These are phyloP conservation scores for Strix aluco DNA, from an alignment of 2,113 vertebrate genomes.

Conservation along the genomic window DNA sequence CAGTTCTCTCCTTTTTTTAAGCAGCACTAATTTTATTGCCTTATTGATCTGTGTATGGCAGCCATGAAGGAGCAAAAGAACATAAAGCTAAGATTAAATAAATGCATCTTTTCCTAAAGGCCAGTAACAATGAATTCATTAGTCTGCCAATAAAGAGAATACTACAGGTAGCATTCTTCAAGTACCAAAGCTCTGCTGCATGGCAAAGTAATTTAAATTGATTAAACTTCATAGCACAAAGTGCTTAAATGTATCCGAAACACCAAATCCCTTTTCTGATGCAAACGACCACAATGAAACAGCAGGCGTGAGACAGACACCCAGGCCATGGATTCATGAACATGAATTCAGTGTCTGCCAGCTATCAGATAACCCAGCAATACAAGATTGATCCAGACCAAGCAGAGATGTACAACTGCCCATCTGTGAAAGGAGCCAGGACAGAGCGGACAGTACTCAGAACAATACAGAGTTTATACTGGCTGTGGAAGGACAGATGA, in stretches of 20 bases:
- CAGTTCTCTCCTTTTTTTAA: not conserved
- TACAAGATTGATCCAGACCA: not conserved
- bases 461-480: not conserved
- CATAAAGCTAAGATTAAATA: not conserved
- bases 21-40: not conserved
- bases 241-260: not conserved
- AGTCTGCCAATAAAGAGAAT: not conserved
- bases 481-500: not conserved
- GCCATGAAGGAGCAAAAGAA: not conserved
- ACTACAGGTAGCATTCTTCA: not conserved
- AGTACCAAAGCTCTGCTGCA: not conserved
- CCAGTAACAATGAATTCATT: not conserved
- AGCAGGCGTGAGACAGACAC: not conserved
- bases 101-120: not conserved
- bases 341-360: not conserved
- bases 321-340: not conserved
- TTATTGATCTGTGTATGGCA: not conserved
- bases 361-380: not conserved
- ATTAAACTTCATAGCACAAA: not conserved
- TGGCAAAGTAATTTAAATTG: not conserved
- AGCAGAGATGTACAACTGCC: not conserved
- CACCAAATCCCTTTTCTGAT: not conserved
- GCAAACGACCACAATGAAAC: not conserved
- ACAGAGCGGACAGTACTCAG: accelerated
- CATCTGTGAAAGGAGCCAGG: not conserved